Base-by-base conservation (phyloP, 2,888 invertebrate species). In the Antheraea assamensis region DNA sequence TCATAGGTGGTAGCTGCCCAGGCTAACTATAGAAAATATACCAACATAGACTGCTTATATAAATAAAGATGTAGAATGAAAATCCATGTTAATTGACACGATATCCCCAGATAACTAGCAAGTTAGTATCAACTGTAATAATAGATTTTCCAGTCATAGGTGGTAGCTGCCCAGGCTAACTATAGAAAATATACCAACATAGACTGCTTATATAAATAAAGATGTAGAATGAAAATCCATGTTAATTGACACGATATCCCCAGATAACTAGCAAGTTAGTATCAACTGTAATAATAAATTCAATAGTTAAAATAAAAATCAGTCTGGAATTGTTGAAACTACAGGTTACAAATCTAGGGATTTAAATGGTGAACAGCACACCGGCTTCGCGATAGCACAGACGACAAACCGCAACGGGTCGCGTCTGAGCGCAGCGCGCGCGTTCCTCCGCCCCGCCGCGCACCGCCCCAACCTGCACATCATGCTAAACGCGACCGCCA, bases 331-430 rank as follows among this genome's bases (percentile, higher is more conserved):
- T 42, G 42, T 52, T 58, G 24, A 24, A 24, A 58, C 58, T 79
- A 15, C 81, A 97, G 97, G 97, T 17, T 98, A 96, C 88, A 94
- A 95, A 72, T 95, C 96, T 2, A 95, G 97, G n/a, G 98, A 98
- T 87, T 92, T 98, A 30, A 98, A 98, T 90, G 98, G 98, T 0
- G 95, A 95, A 42, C 95, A 95, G 42, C 97, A 98, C 85, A 97
- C 97, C 0, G 98, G 98, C 1, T 98, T 98, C 88, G 95, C 96
- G 75, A 98, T 98, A 77, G 98, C 98, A 0, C 98, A 98, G 89
- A 98, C 98, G 42, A 98, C 98, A 0, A 96, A 97, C 80, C 95
- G 97, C 80, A 97, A 98, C 85, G 98, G 98, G 0, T 98, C 98
- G 0, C 95, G 98, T 0, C 95, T 98, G 74, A 98, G 97, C 79